Base-by-base conservation (phyloP, 2,888 invertebrate genomes). In the Leuctra nigra region DNA sequence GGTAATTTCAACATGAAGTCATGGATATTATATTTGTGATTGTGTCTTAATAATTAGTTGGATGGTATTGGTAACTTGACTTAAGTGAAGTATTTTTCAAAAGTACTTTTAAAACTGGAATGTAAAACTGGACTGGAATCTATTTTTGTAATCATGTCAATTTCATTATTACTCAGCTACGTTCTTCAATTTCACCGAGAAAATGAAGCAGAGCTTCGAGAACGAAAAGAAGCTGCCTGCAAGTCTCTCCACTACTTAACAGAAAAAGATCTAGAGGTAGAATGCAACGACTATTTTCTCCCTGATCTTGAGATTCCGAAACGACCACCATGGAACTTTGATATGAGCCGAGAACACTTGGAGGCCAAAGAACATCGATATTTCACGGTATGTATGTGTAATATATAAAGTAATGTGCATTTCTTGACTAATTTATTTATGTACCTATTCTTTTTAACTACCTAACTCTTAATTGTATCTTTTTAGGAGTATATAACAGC, bases 141-240 rank as follows among this genome's bases (percentile, higher is more conserved):
- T 52, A 13, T 3, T 11, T 20, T 16, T 38, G 20, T 36, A 16
- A 20, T n/a, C 14, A 16, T 33, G 54, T 25, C 35, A 36, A 14
- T 44, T 14, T 44, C n/a, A n/a, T n/a, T n/a, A n/a, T n/a, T n/a
- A 63, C 61, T 46, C 56, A 73, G 73, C 61, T 95, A 89, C 67
- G 86, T 87, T 0, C 75, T 95, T 18, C 87, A 89, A 68, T 94
- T 94, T 72, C 86, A 87, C 65, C 77, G 84, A 63, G 93, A 95
- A 69, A 80, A 80, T 0, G 82, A 84, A 59, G 84, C 83, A 53
- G 91, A 92, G 66, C 67, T 94, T 1, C 74, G 73, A 41, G 70
- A 77, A 63, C 79, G 83, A 63, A 91, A 84, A 67, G 82, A 87
- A 67, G 75, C 83, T 25, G 87, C 88, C 0, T 73, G 76, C 13